These are phyloP conservation scores for Heterocephalus glaber DNA, from an alignment of 2,113 vertebrate genomes.

Conservation along the genomic window DNA sequence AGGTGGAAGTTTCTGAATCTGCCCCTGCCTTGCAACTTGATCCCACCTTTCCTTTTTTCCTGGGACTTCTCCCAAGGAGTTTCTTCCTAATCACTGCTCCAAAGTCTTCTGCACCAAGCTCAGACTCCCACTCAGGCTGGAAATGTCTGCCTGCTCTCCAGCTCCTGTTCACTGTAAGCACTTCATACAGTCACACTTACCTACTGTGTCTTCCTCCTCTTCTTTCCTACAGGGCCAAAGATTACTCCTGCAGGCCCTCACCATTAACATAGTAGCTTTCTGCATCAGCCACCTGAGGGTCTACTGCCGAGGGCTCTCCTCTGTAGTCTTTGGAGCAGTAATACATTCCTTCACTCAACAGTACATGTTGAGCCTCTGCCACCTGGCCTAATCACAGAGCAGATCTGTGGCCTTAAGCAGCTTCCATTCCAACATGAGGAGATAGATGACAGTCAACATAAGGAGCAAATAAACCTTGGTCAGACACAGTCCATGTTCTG, in stretches of 20 bases:
- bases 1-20: neutral
- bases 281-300: neutral
- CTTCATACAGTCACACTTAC: accelerated
- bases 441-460: neutral
- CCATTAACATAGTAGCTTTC: neutral
- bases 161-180: neutral
- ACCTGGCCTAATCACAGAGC: neutral
- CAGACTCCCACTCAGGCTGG: neutral
- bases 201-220: neutral
- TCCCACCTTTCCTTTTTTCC: neutral
- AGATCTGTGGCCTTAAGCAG: neutral
- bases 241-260: accelerated
- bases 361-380: neutral
- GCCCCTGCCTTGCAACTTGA: neutral
- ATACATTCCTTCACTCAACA: neutral
- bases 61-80: neutral
- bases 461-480: accelerated
- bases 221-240: neutral
- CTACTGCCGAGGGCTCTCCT: neutral
- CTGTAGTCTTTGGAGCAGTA: neutral
- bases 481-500: neutral
- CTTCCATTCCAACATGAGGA: neutral
- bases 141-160: neutral
- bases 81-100: neutral
- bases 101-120: neutral